Conservation (phyloP, 2,888 invertebrate species). For the Aphidius colemani region DNA sequence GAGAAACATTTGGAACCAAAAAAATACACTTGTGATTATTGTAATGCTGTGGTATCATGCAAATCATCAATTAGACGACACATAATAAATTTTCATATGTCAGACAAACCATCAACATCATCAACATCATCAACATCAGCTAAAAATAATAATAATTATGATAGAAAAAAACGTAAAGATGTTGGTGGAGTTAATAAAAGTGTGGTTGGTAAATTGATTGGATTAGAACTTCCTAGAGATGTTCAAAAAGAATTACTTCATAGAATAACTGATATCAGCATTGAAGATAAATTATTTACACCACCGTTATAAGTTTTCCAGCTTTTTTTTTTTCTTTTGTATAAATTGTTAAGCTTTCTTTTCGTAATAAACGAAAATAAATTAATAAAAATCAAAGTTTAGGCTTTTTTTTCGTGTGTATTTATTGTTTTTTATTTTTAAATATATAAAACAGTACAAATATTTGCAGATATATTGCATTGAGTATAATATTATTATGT, state of each 20-base stretch:
- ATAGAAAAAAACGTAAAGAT: constrained; percentile 39
- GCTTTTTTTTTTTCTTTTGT: too few relatives aligned
- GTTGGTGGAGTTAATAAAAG: constrained; percentile 41
- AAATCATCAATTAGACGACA: constrained; percentile 42
- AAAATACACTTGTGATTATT: constrained; percentile 54
- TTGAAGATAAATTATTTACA: constrained; percentile 17
- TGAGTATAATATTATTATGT: too few relatives aligned
- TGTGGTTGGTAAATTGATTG: constrained; percentile 38
- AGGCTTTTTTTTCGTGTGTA: too few relatives aligned
- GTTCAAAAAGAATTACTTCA: constrained; percentile 32
- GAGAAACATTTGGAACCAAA: constrained; percentile 61
- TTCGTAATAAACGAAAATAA: too few relatives aligned
- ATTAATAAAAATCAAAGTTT: not conserved
- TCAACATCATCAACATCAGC: constrained; percentile 20
- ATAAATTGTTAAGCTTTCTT: not conserved
- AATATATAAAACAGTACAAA: not conserved
- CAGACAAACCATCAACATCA: too few relatives aligned
- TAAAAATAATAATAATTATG: constrained; percentile 14
- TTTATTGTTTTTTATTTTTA: not conserved
- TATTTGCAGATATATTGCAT: constrained; percentile 11
- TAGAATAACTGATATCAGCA: constrained; percentile 13
- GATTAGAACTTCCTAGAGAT: constrained; percentile 36
- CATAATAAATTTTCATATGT: constrained; percentile 37
- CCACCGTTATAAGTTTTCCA: not conserved
- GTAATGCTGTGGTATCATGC: constrained; percentile 33